Evolutionary conservation across 2,888 invertebrate genomes (phyloP).

Genomic region (Helicoverpa assulta): DNA sequence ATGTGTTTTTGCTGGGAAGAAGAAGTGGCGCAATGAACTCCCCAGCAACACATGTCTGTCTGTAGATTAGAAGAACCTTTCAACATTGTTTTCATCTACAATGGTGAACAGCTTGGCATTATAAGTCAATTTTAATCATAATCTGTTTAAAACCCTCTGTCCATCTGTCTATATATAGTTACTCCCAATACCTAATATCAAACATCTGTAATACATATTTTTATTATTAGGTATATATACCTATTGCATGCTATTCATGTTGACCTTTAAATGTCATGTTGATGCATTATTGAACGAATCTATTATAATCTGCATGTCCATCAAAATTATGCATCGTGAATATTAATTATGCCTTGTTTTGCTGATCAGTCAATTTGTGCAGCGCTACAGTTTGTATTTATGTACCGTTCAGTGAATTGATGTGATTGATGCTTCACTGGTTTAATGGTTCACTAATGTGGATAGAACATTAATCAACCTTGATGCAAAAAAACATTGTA

Average conservation of each 20-base stretch:
- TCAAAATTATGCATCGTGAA: conserved; percentile 21
- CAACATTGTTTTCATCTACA: too few relatives aligned
- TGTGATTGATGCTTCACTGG: conserved; percentile 10
- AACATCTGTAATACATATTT: too few relatives aligned
- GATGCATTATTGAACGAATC: conserved; percentile 1
- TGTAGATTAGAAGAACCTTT: too few relatives aligned
- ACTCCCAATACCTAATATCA: too few relatives aligned
- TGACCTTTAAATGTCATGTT: background rate
- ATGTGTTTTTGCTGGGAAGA: too few relatives aligned
- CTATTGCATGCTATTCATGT: background rate
- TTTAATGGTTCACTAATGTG: background rate
- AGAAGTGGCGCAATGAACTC: too few relatives aligned
- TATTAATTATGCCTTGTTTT: conserved; percentile 35
- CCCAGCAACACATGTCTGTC: too few relatives aligned
- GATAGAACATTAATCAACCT: background rate
- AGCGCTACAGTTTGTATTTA: conserved; percentile 14
- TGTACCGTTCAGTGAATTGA: conserved; percentile 9
- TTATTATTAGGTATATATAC: too few relatives aligned
- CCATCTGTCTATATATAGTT: too few relatives aligned
- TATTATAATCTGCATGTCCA: conserved; percentile 13
- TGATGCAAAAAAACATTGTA: background rate
- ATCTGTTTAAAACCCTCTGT: too few relatives aligned
- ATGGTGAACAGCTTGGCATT: too few relatives aligned
- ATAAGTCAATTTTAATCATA: too few relatives aligned
- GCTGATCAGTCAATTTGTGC: conserved; percentile 14